Base-by-base conservation (phyloP, 2,888 invertebrate species). In the Dolomedes plantarius region DNA sequence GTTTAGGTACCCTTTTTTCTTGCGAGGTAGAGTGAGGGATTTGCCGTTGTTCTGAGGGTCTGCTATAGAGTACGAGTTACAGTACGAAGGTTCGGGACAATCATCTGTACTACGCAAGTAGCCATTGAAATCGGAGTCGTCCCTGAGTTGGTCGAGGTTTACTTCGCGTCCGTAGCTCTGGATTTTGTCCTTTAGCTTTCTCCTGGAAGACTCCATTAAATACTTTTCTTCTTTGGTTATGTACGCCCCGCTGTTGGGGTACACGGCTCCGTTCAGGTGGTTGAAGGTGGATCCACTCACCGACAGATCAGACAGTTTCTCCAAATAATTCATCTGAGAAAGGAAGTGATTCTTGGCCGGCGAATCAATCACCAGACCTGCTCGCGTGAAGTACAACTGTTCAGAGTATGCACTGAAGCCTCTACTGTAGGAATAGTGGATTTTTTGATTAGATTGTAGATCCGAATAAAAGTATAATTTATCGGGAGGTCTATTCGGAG, bases 391-490 rank as follows among this genome's bases (percentile, higher is more conserved):
- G 62, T 78, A 85, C 39, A 85, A 29, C 27, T 85, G 83, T 32
- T 85, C 83, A 13, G 83, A 73, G 62, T 77, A 85, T n/a, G 83
- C 77, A 56, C 83, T 77, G 23, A 85, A 72, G 5, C 83, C 83
- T 11, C 73, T 50, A 5, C 77, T 77, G 19, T 85, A 85, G 16
- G 83, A 77, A 31, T 85, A 85, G 11, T 78, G 77, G 19, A 85
- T 85, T 28, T 85, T 85, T 46, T 85, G 65, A 62, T 85, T 85
- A 9, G 83, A 73, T 27, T 85, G 83, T 0, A 85, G 29, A 23
- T 85, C 83, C 16, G 82, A 83, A 36, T 83, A 83, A 39, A 85
- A 85, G 23, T 77, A 85, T 3, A 85, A 27, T 56, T 85, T 85
- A 9, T 85, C 83, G 3, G 77, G 27, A 0, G 77, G 46, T 29